phyloP scores from a whole-genome alignment of 2,113 vertebrate genomes.

The Myanophis thanlyinensis region DNA sequence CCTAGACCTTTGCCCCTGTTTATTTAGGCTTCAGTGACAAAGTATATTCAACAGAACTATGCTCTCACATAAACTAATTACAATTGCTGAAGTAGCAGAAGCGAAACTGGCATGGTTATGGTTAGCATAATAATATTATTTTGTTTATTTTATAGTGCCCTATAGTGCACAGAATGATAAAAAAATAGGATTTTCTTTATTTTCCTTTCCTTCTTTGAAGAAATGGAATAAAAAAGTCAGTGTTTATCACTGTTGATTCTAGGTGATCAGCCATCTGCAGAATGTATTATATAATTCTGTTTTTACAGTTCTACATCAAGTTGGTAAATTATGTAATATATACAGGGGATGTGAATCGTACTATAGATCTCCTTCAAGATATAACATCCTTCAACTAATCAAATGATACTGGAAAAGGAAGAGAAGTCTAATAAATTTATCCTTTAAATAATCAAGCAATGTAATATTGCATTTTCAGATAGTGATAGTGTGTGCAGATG shows the following conservation, averaged over 20 bases:
- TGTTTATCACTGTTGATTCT: not conserved
- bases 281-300: not conserved
- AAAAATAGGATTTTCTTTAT: not conserved
- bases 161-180: not conserved
- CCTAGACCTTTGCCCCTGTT: constrained; percentile 34
- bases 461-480: not conserved
- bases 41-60: not conserved
- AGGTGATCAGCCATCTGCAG: not conserved
- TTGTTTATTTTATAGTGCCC: not conserved
- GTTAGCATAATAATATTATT: not conserved
- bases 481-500: not conserved
- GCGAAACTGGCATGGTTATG: not conserved
- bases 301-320: not conserved
- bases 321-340: not conserved
- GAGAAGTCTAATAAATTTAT: not conserved
- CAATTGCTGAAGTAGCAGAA: constrained; percentile 10
- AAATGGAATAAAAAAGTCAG: too few relatives aligned
- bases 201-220: too few relatives aligned
- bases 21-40: constrained; percentile 19
- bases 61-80: not conserved
- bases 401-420: not conserved
- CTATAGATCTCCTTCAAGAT: not conserved
- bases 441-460: not conserved
- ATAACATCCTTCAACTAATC: not conserved
- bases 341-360: not conserved